Base-by-base conservation (phyloP, 2,113 vertebrate species). In the Nanorana parkeri region DNA sequence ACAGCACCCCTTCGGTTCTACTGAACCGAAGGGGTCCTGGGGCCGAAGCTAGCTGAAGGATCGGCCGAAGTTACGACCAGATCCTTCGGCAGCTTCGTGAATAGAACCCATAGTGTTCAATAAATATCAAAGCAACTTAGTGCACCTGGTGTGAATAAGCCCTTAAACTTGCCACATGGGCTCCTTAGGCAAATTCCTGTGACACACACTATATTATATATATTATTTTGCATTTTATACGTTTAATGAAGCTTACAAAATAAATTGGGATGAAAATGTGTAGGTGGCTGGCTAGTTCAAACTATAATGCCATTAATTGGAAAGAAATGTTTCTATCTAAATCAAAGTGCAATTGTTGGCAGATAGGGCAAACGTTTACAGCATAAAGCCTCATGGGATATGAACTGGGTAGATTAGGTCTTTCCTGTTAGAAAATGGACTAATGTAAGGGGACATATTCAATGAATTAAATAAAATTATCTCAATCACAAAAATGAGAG, bases 271-370 rank as follows among this genome's bases (percentile, higher is more conserved):
- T 32, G 2, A 51, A 68, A 10, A 68, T 36, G 58, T 80, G 32
- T 58, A 65, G 68, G 68, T 58, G 82, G 0, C 3, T 56, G 1
- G 83, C 51, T 2, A 60, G 2, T 26, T 54, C 26, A 77, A 26
- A 15, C 54, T 84, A 68, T 36, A 10, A 21, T 0, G 76, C 68
- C 1, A 1, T 63, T 84, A 84, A 65, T 78, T 85, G 20, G 0
- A 81, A 69, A 71, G 76, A 58, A 1, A 3, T 52, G 29, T 74
- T 86, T 87, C 81, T 13, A 58, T 81, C 64, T 80, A 54, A 77
- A 65, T 16, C 32, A 85, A 80, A 8, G 26, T 21, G 63, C 77
- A 85, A 81, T 80, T 16, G 52, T 24, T 55, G 78, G 68, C 5
- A 3, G 8, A 0, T 3, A 84, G 41, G 71, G 77, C 55, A 76